Base-by-base conservation (phyloP, 1,140 invertebrate genomes). In the Dinoponera quadriceps region DNA sequence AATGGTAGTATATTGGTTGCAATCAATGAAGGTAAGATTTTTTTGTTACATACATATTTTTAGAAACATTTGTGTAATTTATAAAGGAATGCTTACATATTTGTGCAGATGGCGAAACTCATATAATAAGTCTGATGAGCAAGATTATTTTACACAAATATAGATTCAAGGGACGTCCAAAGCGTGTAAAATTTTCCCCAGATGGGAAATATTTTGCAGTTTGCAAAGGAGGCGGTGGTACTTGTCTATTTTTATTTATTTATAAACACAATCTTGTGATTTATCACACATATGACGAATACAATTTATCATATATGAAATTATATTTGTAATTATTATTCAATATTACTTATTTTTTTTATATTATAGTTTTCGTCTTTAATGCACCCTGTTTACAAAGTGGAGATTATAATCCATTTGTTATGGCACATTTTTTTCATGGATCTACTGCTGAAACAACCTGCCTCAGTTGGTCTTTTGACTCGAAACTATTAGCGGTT, bases 141-240 rank as follows among this genome's bases (percentile, higher is more conserved):
- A 96, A 96, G 88, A 97, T 96, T 29, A 95, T 98, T 0, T 95
- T 99, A 83, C 97, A 99, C 90, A 96, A 95, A 44, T 97, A 99
- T 87, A 96, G 97, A 90, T 99, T 99, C 91, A 97, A 97, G 89
- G 94, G 96, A 73, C 94, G 95, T 81, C 96, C 99, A 0, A 95
- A 95, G 90, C 96, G 96, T 87, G 95, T 99, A 0, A 96, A 96
- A 90, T 99, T 99, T 94, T 99, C 98, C 93, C 98, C 98, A 0
- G 97, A 99, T 96, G 98, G 98, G 57, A 97, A 96, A 95, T 96
- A 97, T 90, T 98, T 99, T 96, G 98, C 98, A 20, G 96, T 98
- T 25, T 98, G 97, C 44, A 97, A 97, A 94, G 96, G 97, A 91
- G 97, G 97, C 92, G 97, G 96, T 93, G 96, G 96, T 97, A 95